phyloP scores from a whole-genome alignment of 53 echinoderm and acorn worm species.

The Mesocentrotus franciscanus region DNA sequence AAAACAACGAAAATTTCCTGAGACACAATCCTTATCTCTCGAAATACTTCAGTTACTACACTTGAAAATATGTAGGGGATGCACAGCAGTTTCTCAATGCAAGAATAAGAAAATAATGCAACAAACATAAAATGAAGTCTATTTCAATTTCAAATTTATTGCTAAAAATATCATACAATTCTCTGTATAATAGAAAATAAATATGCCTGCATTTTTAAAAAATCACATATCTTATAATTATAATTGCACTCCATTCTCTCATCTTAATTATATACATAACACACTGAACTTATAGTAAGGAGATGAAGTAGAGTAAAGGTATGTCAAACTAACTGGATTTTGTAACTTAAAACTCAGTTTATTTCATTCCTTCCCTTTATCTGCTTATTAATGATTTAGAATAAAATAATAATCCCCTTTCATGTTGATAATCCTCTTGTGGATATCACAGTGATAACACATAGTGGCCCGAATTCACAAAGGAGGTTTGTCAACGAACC shows the following conservation, averaged over 20 bases:
- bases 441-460: background rate
- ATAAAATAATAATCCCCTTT: background rate
- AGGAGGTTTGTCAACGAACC: too few species aligned
- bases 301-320: background rate
- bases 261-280: background rate
- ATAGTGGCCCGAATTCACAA: too few species aligned
- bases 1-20: background rate
- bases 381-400: background rate
- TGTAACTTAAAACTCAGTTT: background rate
- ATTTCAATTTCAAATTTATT: constrained; percentile 1
- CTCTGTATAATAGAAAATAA: background rate
- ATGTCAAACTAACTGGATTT: background rate
- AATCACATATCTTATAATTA: too few species aligned
- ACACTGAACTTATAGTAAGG: background rate
- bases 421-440: background rate
- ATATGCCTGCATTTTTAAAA: background rate
- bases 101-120: background rate
- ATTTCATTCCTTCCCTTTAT: background rate
- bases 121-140: background rate
- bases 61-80: too few species aligned
- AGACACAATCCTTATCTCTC: background rate
- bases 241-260: background rate
- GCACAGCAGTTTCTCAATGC: background rate
- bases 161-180: constrained; percentile 7
- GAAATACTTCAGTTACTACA: too few species aligned